Base-by-base conservation (phyloP, 1,140 invertebrate species). In the Listronotus oregonensis region DNA sequence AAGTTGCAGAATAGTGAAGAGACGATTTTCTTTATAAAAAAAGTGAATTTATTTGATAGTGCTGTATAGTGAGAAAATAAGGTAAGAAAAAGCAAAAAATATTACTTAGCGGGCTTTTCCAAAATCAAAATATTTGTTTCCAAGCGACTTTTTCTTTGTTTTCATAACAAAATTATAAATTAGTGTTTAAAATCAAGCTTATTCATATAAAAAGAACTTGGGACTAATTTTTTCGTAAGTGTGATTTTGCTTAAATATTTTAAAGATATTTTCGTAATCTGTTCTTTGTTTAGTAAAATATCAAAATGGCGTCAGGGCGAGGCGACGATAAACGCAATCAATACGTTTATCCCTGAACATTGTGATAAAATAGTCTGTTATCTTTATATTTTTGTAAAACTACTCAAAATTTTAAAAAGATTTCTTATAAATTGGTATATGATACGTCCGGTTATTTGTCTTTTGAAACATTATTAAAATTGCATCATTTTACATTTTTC, bases 271-370 rank as follows among this genome's bases (percentile, higher is more conserved):
- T 10, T 9, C 8, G 34, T 1, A 37, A 10, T 37, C 3, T 3
- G 8, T 12, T 37, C 34, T 37, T 37, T 37, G 18, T 46, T 6
- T 46, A 46, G 18, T 11, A 4, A 9, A 11, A 8, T 17, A 15
- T 8, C 7, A 51, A 51, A 27, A 51, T 51, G 49, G 49, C 49
- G 14, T 31, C 11, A 85, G 85, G 7, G 85, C 86, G 74, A 85
- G 87, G 73, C 85, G 87, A 8, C 8, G 34, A 37, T 7, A 10
- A 37, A 37, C 34, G 8, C 11, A 37, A 37, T 37, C 34, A 12
- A 37, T 37, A 37, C 34, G 11, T 37, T 37, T 37, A 37, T 12
- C 34, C 34, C 5, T 27, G 5, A 27, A 27, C 5, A 27, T 27
- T 27, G n/a, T n/a, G n/a, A n/a, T n/a, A n/a, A n/a, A n/a, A n/a